Base-by-base conservation (phyloP, 2,888 invertebrate genomes). In the Spisula subtruncata region DNA sequence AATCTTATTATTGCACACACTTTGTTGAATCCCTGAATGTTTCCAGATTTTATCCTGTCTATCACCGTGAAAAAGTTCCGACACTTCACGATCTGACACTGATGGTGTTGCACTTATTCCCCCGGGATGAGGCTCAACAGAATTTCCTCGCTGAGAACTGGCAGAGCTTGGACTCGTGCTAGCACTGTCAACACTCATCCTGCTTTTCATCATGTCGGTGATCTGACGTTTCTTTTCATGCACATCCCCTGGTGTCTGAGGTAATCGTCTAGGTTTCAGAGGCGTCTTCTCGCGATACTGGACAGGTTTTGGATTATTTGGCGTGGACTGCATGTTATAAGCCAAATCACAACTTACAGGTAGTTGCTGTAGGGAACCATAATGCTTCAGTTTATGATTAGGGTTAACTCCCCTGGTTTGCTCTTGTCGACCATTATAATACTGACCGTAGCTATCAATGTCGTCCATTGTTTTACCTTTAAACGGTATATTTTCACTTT, bases 221-320 rank as follows among this genome's bases (percentile, higher is more conserved):
- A 94, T 94, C n/a, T 94, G 94, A 83, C 93, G 94, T 83, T 94
- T 94, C 84, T 94, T 93, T 60, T 95, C 94, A 25, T 93, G 90
- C 0, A 88, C 91, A 82, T 94, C 93, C 51, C 93, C 94, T 10
- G 95, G 94, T n/a, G 94, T 94, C 25, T 92, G 90, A 2, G 95
- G 95, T 66, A 95, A 90, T 12, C 95, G 88, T 41, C 93, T 89
- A 46, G 94, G 93, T 85, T 94, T 92, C 60, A 91, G 54, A 6
- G 92, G 92, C 4, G 92, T 88, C 81, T 88, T 87, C 56, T 88
- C 88, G 29, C 87, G 85, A 54, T 89, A 66, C 81, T 85, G 60
- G 2, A 87, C 75, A 20, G 88, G 81, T 32, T 54, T n/a, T 32
- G 80, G 80, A 25, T 81, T 60, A 82, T 86, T n/a, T 82, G 71